Percentiles rank a stretch among this genome's conserved stretches.
phyloP scores from a whole-genome alignment of 2,797 vertebrate species.

The Gadopsis bispinosus region DNA sequence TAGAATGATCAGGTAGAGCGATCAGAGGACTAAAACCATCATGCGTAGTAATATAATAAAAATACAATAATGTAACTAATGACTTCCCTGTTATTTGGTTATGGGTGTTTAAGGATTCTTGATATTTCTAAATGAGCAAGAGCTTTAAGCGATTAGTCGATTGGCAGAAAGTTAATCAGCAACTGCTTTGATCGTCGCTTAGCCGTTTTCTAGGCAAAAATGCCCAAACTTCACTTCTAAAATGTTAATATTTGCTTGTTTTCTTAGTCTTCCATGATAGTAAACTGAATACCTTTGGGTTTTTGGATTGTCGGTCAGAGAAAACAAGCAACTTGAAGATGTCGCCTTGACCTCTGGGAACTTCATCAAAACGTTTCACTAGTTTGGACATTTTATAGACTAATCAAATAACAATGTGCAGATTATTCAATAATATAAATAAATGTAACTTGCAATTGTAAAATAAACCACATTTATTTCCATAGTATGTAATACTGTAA shows the following conservation, averaged over 20 bases:
- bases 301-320: neutral
- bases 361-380: too few species aligned
- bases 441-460: too few species aligned
- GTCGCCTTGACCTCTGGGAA: neutral
- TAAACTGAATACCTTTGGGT: neutral
- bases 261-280: neutral
- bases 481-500: neutral
- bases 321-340: neutral
- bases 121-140: neutral
- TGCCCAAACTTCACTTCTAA: neutral
- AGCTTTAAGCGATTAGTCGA: neutral
- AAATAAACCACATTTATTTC: neutral
- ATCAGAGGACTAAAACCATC: neutral
- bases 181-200: neutral
- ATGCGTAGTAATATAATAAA: neutral
- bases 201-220: neutral
- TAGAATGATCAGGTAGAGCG: conserved; percentile 40
- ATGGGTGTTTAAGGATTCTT: neutral
- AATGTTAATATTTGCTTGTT: neutral
- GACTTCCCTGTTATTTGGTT: neutral
- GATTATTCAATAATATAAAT: neutral
- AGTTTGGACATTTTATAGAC: neutral
- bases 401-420: neutral
- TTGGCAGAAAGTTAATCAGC: neutral
- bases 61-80: neutral